A percentile compares a stretch with the other conserved stretches of the same genome.
phyloP scores from a whole-genome alignment of 2,797 vertebrate species.

The Tenualosa ilisha region DNA sequence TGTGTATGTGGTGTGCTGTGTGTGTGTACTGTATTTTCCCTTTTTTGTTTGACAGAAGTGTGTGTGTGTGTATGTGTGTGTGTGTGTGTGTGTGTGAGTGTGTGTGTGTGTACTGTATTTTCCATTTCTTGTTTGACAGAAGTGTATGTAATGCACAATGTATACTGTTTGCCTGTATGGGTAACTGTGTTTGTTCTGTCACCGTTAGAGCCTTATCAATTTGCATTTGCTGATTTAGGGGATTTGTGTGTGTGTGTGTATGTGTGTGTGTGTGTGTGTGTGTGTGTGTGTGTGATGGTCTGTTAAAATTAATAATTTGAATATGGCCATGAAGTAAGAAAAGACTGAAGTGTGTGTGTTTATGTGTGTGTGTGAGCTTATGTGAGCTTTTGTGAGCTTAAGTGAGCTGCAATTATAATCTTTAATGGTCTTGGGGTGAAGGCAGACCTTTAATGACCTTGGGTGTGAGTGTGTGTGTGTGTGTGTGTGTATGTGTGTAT shows the following conservation, averaged over 20 bases:
- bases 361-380: not conserved
- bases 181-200: not conserved
- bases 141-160: not conserved
- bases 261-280: not conserved
- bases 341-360: not conserved
- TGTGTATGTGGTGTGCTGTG: too few species aligned
- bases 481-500: not conserved
- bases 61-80: not conserved
- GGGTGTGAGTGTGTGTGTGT: too few species aligned
- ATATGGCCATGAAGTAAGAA: not conserved
- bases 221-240: not conserved
- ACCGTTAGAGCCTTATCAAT: not conserved
- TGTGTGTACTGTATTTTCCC: not conserved
- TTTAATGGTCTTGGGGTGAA: not conserved
- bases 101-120: not conserved
- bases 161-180: not conserved
- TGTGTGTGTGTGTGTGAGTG: slow-evolving; percentile 11
- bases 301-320: not conserved
- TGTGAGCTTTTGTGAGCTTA: not conserved
- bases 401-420: not conserved
- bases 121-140: too few species aligned
- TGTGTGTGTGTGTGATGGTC: not conserved
- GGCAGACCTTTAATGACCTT: not conserved
- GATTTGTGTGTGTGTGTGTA: not conserved
- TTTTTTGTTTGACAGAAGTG: too few species aligned